Conservation (phyloP, 2,888 invertebrate genomes). For the Tipula vernalis region DNA sequence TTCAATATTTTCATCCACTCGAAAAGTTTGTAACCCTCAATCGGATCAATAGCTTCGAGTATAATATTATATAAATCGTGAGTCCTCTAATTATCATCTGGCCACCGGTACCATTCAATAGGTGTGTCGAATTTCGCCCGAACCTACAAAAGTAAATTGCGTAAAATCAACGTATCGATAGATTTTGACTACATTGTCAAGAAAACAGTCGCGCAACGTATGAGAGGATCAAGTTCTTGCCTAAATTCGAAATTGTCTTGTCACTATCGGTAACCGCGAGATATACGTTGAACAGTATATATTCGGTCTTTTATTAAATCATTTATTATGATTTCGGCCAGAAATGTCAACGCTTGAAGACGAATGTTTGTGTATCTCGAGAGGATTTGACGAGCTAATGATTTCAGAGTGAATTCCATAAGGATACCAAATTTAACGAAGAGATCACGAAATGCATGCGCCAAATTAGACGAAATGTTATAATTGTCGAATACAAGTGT, state of each 20-base stretch:
- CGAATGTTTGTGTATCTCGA: not conserved
- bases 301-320: not conserved
- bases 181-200: not conserved
- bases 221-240: not conserved
- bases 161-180: not conserved
- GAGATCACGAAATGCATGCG: not conserved
- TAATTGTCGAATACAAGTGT: not conserved
- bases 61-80: not conserved
- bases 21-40: not conserved
- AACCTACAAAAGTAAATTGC: not conserved
- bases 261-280: not conserved
- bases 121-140: not conserved
- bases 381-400: not conserved
- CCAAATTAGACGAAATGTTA: not conserved
- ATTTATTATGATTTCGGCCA: slow-evolving; percentile 1
- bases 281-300: not conserved
- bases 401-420: not conserved
- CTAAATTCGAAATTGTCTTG: slow-evolving; percentile 6
- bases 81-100: not conserved
- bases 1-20: not conserved
- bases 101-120: not conserved
- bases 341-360: not conserved
- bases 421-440: slow-evolving; percentile 6
- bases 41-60: not conserved
- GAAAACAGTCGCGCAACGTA: not conserved